These are phyloP conservation scores for Trichechus manatus DNA, from an alignment of 2,113 vertebrate species.

Conservation along the genomic window DNA sequence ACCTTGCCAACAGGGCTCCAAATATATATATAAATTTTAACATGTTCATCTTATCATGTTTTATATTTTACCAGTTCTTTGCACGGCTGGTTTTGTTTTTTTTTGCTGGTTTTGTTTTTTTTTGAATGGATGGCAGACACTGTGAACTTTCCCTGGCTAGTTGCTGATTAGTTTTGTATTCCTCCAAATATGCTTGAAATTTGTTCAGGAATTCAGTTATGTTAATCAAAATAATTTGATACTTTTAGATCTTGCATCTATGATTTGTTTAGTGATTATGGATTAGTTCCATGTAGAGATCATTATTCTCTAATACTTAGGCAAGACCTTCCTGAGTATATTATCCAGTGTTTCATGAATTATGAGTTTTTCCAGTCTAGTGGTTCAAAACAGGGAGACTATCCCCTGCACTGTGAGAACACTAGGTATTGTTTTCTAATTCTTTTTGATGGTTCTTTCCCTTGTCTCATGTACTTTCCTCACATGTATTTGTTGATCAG, in stretches of 20 bases:
- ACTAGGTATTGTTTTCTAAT: background rate
- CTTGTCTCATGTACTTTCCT: background rate
- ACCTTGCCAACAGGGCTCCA: too few species aligned
- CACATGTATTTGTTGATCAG: background rate
- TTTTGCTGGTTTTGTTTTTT: too few species aligned
- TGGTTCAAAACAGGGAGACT: background rate
- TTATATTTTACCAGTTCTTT: background rate
- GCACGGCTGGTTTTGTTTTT: rapidly evolving
- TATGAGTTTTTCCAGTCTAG: background rate
- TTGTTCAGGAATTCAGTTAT: background rate
- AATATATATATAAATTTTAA: too few species aligned
- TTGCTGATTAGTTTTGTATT: background rate
- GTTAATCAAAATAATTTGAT: background rate
- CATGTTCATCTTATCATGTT: background rate
- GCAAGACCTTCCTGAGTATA: background rate
- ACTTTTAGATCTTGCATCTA: background rate
- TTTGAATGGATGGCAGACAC: background rate
- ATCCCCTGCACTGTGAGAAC: background rate
- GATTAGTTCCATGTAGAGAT: background rate
- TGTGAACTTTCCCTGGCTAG: background rate
- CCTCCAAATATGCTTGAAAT: background rate
- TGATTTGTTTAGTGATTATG: background rate
- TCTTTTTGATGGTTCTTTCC: background rate
- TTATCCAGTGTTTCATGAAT: background rate
- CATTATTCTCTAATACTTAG: background rate